Evolutionary conservation across 2,113 vertebrate genomes (phyloP).

Genomic region (Shinisaurus crocodilurus): DNA sequence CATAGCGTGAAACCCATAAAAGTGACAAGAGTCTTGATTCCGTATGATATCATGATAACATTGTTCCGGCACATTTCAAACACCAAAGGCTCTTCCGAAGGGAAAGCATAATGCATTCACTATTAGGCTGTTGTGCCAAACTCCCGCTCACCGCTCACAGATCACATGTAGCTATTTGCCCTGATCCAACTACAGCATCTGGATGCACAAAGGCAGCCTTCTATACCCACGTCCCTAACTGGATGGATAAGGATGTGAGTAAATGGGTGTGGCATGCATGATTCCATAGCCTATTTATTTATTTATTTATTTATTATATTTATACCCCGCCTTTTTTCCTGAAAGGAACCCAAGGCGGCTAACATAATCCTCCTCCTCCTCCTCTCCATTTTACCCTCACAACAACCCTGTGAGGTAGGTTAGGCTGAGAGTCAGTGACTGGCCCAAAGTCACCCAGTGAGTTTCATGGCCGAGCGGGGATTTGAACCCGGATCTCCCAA

Average conservation of each 20-base stretch:
- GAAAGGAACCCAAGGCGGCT: no score
- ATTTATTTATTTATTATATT: no score
- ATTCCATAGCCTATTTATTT: not conserved
- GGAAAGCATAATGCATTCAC: not conserved
- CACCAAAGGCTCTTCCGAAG: not conserved
- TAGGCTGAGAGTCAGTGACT: no score
- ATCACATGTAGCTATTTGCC: not conserved
- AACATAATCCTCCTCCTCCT: no score
- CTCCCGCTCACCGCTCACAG: not conserved
- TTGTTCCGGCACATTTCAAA: not conserved
- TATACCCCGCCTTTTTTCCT: no score
- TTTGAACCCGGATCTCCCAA: no score
- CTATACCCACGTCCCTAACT: no score
- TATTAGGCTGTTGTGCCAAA: not conserved
- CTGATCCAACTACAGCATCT: no score
- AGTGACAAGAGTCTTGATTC: not conserved
- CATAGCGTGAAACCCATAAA: not conserved
- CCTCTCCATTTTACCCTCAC: no score
- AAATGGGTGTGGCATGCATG: not conserved
- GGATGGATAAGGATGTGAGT: not conserved
- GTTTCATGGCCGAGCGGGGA: no score
- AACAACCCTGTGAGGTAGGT: no score
- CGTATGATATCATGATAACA: not conserved
- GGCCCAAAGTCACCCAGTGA: no score
- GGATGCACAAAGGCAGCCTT: not conserved